Conservation (phyloP, 2,797 vertebrate genomes). For the Holocentrus rufus region DNA sequence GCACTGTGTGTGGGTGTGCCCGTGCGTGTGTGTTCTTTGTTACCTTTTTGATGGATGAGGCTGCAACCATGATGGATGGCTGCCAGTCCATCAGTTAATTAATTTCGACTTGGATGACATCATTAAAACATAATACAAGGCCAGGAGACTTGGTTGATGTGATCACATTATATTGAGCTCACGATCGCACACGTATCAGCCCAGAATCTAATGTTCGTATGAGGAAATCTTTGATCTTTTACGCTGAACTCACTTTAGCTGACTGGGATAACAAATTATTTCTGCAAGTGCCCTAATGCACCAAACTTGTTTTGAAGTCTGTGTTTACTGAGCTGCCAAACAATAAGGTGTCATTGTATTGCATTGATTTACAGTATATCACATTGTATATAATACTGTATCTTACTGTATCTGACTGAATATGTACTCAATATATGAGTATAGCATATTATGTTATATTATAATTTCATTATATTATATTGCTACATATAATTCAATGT, state of each 20-base stretch:
- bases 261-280: not conserved
- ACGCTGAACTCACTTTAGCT: not conserved
- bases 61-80: constrained; percentile 50
- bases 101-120: constrained; percentile 60
- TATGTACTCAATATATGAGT: too few species aligned
- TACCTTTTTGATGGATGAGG: constrained; percentile 62
- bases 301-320: too few species aligned
- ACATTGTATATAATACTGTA: too few species aligned
- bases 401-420: too few species aligned
- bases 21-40: constrained; percentile 16
- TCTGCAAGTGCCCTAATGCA: not conserved
- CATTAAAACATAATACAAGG: constrained; percentile 32
- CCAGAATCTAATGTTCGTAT: not conserved
- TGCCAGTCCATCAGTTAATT: constrained; percentile 68
- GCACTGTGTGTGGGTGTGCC: constrained; percentile 29
- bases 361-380: too few species aligned
- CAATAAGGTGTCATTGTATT: not conserved
- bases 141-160: constrained; percentile 4
- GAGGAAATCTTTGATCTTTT: not conserved
- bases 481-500: too few species aligned
- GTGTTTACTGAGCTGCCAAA: not conserved
- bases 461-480: too few species aligned
- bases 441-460: too few species aligned
- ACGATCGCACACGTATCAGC: not conserved
- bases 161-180: constrained; percentile 3